These are phyloP conservation scores for Lytechinus pictus DNA, from an alignment of 35 echinoderm and acorn worm species.

Conservation along the genomic window DNA sequence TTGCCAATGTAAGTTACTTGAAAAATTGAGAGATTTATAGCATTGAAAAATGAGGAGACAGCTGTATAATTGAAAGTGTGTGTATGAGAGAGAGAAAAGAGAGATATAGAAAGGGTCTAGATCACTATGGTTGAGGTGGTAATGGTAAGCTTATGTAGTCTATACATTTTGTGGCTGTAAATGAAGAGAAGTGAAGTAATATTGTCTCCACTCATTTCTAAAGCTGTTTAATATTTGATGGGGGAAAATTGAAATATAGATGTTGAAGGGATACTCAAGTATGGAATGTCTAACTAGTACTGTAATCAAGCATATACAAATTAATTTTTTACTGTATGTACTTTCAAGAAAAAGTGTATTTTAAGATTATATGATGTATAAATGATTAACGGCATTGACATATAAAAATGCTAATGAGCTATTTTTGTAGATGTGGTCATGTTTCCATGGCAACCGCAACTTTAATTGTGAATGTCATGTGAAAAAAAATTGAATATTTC, in stretches of 20 bases:
- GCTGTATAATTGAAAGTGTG: background rate
- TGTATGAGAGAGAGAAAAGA: background rate
- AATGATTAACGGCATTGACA: slow-evolving; percentile 17
- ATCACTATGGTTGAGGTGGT: background rate
- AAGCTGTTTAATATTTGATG: background rate
- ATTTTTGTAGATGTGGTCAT: slow-evolving; percentile 38
- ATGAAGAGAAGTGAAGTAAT: background rate
- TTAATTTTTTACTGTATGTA: slow-evolving; percentile 38
- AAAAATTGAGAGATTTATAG: background rate
- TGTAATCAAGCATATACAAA: background rate
- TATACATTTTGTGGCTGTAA: background rate
- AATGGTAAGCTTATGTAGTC: background rate
- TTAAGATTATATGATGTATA: slow-evolving; percentile 30
- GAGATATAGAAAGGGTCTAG: background rate
- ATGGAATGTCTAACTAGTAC: background rate
- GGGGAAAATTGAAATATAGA: background rate
- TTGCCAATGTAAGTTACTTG: background rate
- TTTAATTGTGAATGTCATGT: background rate
- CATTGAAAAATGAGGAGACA: too few relatives aligned
- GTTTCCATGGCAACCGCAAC: background rate
- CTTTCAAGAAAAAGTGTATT: slow-evolving; percentile 20
- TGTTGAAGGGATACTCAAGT: background rate
- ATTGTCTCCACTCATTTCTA: background rate
- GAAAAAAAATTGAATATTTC: slow-evolving; percentile 3
- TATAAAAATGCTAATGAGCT: slow-evolving; percentile 1